Evolutionary conservation across 64 coral and sea anemone species (phyloP).

Genomic region (Anthopleura sola): DNA sequence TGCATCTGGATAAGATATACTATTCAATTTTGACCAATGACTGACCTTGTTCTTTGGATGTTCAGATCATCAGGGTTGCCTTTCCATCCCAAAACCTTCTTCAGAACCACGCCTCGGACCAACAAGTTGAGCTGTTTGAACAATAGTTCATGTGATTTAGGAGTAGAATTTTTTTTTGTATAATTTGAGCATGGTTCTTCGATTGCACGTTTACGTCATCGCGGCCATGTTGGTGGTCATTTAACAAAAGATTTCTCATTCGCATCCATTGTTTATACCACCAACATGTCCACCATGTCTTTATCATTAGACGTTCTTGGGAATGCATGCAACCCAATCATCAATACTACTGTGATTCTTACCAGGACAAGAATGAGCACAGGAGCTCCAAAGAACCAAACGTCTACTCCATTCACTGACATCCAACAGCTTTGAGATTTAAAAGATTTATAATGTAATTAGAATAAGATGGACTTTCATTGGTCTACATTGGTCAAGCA

Average conservation of each 20-base stretch:
- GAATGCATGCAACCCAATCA: no score
- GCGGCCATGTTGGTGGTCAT: no score
- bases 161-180: no score
- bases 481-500: no score
- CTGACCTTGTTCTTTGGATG: slow-evolving; percentile 74
- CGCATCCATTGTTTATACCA: no score
- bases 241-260: no score
- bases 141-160: neutral
- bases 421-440: slow-evolving; percentile 71
- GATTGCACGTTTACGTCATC: no score
- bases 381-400: slow-evolving; percentile 75
- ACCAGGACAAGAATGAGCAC: slow-evolving; percentile 77
- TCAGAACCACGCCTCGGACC: slow-evolving; percentile 50
- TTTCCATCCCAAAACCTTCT: slow-evolving; percentile 57
- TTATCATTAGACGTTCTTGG: no score
- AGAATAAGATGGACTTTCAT: neutral
- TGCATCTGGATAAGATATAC: no score
- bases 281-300: no score
- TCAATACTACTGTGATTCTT: neutral
- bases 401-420: slow-evolving; percentile 56
- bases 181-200: no score
- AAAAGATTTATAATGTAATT: neutral
- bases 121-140: slow-evolving; percentile 66
- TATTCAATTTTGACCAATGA: neutral
- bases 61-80: slow-evolving; percentile 67